Base-by-base conservation (phyloP, 2,113 vertebrate genomes). In the Ceyx melanurus region DNA sequence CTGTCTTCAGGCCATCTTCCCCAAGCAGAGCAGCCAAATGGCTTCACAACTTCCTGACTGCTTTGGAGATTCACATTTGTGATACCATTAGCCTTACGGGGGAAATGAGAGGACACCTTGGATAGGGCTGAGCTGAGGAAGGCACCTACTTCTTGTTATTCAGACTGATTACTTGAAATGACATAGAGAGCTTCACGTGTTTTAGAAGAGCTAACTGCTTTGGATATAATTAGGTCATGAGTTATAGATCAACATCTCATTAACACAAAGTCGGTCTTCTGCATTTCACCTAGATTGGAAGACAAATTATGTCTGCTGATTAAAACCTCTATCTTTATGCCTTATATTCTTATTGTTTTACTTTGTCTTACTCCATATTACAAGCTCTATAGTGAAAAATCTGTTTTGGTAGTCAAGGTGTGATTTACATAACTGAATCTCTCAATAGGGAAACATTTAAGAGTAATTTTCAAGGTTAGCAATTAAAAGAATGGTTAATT, bases 171-270 rank as follows among this genome's bases (percentile, higher is more conserved):
- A 22, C 23, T 35, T 76, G 20, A 68, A 29, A 45, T 21, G 15
- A 58, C 62, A 45, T 7, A 51, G 28, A 68, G 9, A 23, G 2
- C 11, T 13, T 60, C 28, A 28, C 14, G 37, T 37, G 43, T 21
- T 79, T 68, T 54, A 80, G 43, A 33, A 16, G 7, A 80, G 20
- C 8, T 33, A 46, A 15, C 9, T 67, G 29, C 28, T 81, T 61
- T 64, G 23, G 26, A 23, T 79, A 43, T 54, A 76, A 57, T 28
- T 54, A 68, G 26, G n/a, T 6, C 15, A 15, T 54, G 42, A 79
- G 3, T 71, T 62, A 5, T 10, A 51, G 53, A 70, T 58, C 11
- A 65, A 19, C 37, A 15, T 26, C 10, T 37, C 0, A 0, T 58
- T 86, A 91, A 50, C 7, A 58, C 9, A 43, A 70, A 45, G 13